phyloP scores from a whole-genome alignment of 2,113 vertebrate genomes.

The Cyrtonyx montezumae region DNA sequence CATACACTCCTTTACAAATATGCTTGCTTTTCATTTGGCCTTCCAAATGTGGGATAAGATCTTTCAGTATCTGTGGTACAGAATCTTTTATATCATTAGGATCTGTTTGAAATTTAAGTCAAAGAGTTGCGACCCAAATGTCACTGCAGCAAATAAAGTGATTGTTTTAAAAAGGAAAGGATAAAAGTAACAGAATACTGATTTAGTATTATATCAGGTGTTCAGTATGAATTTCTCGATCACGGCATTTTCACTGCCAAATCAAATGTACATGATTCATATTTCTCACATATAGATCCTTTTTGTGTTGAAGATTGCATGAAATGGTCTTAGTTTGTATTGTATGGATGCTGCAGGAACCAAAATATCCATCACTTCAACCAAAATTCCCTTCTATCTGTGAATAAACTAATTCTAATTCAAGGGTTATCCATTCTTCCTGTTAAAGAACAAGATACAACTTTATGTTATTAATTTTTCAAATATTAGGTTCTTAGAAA shows the following conservation, averaged over 20 bases:
- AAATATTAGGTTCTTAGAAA: background rate
- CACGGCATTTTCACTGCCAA: background rate
- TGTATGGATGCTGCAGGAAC: background rate
- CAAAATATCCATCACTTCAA: background rate
- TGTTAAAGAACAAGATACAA: background rate
- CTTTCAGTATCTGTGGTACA: background rate
- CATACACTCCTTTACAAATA: background rate
- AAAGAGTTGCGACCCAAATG: background rate
- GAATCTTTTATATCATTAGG: background rate
- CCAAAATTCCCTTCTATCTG: background rate
- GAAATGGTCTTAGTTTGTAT: background rate
- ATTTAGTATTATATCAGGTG: background rate
- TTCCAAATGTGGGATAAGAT: background rate
- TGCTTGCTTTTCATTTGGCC: background rate
- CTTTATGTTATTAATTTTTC: background rate
- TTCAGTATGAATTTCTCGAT: background rate
- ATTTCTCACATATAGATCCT: background rate
- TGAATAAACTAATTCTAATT: background rate
- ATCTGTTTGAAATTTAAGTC: fast-evolving
- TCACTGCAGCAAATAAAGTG: background rate
- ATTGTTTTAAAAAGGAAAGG: background rate
- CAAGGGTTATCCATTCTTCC: background rate
- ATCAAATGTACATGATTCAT: background rate
- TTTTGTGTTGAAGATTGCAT: background rate
- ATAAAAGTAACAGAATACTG: background rate